Conservation (phyloP, 2,113 vertebrate species). For the Ageneiosus marmoratus region DNA sequence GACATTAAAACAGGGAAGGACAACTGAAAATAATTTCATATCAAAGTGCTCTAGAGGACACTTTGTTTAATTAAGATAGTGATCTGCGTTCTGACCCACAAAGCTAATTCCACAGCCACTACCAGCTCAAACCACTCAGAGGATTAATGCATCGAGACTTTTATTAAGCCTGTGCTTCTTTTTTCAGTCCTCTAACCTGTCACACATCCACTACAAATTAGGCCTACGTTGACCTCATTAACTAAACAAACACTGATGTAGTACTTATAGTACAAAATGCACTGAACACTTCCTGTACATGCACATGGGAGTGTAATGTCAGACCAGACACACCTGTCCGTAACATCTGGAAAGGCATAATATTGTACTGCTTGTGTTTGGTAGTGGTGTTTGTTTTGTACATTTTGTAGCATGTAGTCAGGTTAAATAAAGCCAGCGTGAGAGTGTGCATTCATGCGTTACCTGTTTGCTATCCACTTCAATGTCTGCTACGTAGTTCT, state of each 20-base stretch:
- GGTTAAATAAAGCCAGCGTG: background rate
- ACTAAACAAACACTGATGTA: background rate
- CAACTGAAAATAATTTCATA: slow-evolving; percentile 34
- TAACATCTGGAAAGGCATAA: background rate
- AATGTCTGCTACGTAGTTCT: slow-evolving; percentile 98
- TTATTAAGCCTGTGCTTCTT: background rate
- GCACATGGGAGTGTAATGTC: background rate
- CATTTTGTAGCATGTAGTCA: background rate
- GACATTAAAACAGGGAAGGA: background rate
- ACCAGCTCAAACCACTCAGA: too few species aligned
- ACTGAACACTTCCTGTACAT: background rate
- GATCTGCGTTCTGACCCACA: too few species aligned
- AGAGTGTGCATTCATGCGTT: slow-evolving; percentile 33
- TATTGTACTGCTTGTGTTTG: background rate
- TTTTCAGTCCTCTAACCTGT: background rate
- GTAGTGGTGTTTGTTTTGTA: background rate
- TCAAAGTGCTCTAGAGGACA: slow-evolving; percentile 54
- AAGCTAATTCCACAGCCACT: background rate
- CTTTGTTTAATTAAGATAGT: slow-evolving; percentile 37
- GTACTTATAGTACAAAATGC: background rate
- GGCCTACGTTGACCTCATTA: background rate
- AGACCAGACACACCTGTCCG: background rate
- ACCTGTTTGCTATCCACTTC: slow-evolving; percentile 98
- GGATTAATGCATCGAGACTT: background rate
- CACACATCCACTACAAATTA: background rate